A percentile compares a stretch with the other conserved stretches of the same genome.
Evolutionary conservation across 2,888 invertebrate species (phyloP).

Genomic region (Rhagophthalmus giganteus): DNA sequence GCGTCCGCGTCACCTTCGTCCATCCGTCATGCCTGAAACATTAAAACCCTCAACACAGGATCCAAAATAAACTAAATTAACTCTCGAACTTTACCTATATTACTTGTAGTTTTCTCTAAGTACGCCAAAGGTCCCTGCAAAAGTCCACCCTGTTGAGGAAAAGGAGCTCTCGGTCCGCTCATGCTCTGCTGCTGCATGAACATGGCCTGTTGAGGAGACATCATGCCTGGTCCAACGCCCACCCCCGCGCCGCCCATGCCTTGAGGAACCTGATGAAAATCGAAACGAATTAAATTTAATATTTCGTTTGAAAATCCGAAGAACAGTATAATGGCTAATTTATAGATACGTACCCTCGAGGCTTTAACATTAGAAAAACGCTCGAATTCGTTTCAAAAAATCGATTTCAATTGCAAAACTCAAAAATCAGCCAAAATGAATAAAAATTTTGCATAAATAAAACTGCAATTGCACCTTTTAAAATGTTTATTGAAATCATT

Average conservation of each 20-base stretch:
- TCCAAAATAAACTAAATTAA: too few species aligned
- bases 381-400: constrained; percentile 4
- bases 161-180: constrained; percentile 57
- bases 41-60: too few species aligned
- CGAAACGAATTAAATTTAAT: background rate
- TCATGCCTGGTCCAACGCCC: constrained; percentile 51
- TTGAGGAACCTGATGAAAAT: constrained; percentile 48
- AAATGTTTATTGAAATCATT: constrained; percentile 22
- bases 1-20: constrained; percentile 84
- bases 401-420: constrained; percentile 1
- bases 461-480: constrained; percentile 13
- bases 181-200: constrained; percentile 61
- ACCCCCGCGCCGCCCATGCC: constrained; percentile 45
- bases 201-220: constrained; percentile 58
- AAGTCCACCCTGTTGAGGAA: constrained; percentile 59
- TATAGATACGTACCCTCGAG: constrained; percentile 17
- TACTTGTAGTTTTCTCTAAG: constrained; percentile 87
- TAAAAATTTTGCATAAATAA: constrained; percentile 23
- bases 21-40: constrained; percentile 76
- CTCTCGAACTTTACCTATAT: constrained; percentile 80
- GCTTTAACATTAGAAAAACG: background rate
- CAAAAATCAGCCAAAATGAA: constrained; percentile 1
- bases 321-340: background rate
- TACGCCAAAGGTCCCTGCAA: constrained; percentile 84
- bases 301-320: too few species aligned